Conservation (phyloP, 2,888 invertebrate species). For the Cheilosia urbana region DNA sequence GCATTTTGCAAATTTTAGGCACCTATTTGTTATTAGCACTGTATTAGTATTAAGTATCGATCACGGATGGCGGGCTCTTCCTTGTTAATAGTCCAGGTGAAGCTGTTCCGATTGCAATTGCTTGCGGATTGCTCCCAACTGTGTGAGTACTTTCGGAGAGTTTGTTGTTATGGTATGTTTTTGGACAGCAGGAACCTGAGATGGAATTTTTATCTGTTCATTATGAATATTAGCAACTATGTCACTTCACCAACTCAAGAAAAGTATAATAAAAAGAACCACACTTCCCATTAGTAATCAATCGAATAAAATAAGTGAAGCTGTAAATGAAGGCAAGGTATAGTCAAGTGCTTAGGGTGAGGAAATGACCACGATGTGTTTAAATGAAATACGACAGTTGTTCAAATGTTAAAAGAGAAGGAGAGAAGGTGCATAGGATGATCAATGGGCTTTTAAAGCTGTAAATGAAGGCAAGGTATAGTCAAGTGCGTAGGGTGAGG, state of each 20-base stretch:
- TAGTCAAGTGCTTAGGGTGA: too few species aligned
- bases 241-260: not conserved
- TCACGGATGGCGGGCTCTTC: conserved; percentile 1
- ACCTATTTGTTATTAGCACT: conserved; percentile 63
- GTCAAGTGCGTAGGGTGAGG: too few species aligned
- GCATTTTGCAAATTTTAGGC: conserved; percentile 58
- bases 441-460: not conserved
- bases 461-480: too few species aligned
- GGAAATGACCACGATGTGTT: too few species aligned
- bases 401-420: not conserved
- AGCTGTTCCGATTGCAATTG: conserved; percentile 88
- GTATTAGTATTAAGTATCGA: conserved; percentile 31
- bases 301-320: too few species aligned
- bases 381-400: not conserved
- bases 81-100: conserved; percentile 84
- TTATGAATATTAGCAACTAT: not conserved
- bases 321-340: too few species aligned
- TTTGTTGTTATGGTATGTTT: conserved; percentile 80
- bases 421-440: too few species aligned
- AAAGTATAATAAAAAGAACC: not conserved
- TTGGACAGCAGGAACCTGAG: conserved; percentile 87
- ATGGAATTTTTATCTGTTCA: conserved; percentile 72
- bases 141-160: conserved; percentile 86
- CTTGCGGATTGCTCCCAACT: conserved; percentile 88
- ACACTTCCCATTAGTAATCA: not conserved